Evolutionary conservation across 2,888 invertebrate genomes (phyloP).

Genomic region (Oxystoma pomonae): DNA sequence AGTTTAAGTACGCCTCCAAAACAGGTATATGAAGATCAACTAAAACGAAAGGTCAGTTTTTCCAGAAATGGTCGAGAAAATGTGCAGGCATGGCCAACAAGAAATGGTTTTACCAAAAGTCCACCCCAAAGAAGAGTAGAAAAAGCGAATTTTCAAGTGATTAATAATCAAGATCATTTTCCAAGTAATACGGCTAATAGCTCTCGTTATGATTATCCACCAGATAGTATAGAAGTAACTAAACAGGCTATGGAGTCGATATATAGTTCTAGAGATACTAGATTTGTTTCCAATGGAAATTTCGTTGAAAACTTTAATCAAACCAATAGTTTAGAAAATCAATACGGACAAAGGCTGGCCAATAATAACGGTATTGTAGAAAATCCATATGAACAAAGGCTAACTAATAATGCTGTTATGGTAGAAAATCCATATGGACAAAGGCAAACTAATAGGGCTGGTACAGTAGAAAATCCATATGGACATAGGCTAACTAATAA

Average conservation of each 20-base stretch:
- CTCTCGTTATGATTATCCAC: conserved; percentile 4
- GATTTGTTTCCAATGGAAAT: background rate
- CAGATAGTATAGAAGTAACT: background rate
- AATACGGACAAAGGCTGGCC: conserved; percentile 11
- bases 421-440: too few species aligned
- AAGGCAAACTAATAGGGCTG: too few species aligned
- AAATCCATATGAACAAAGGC: conserved; percentile 14
- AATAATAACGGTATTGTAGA: too few species aligned
- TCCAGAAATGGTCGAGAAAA: conserved; percentile 35
- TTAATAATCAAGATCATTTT: conserved; percentile 24
- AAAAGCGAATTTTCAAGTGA: conserved; percentile 31
- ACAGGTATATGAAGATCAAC: conserved; percentile 41
- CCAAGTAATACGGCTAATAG: conserved; percentile 24
- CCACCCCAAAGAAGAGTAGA: conserved; percentile 42
- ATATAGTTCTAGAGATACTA: background rate
- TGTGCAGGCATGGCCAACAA: conserved; percentile 48
- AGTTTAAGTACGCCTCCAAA: conserved; percentile 45
- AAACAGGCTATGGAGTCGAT: background rate
- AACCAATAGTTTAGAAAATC: too few species aligned
- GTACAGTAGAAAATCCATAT: too few species aligned
- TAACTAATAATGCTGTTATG: too few species aligned
- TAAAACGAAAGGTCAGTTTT: conserved; percentile 53
- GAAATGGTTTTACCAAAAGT: conserved; percentile 46
- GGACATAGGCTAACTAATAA: too few species aligned
- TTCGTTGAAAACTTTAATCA: background rate